phyloP scores from a whole-genome alignment of 2,888 invertebrate genomes.

The Ariolimax columbianus region DNA sequence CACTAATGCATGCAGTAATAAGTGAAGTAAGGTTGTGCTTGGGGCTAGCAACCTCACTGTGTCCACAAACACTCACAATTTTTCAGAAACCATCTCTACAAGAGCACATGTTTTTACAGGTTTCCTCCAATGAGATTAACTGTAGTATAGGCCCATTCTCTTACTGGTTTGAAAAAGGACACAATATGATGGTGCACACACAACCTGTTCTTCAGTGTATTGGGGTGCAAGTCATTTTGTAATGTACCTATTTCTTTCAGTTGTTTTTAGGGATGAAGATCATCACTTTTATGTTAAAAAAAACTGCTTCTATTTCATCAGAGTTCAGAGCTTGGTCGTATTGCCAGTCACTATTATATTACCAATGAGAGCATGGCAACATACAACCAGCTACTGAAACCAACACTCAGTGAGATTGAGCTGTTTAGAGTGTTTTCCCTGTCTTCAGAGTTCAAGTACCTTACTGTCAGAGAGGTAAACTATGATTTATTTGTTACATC shows the following conservation, averaged over 20 bases:
- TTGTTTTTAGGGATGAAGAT: not conserved
- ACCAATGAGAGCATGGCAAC: constrained; percentile 97
- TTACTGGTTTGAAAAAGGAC: no score
- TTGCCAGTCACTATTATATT: constrained; percentile 98
- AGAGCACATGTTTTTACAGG: no score
- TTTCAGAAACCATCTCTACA: no score
- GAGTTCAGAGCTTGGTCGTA: constrained; percentile 96
- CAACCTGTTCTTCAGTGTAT: no score
- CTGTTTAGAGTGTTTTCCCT: constrained; percentile 97
- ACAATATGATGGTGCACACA: no score
- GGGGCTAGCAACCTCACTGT: not conserved
- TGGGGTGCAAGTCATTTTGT: not conserved
- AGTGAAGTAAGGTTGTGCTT: not conserved
- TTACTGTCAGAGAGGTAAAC: constrained; percentile 84
- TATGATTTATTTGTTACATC: not conserved
- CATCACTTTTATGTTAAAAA: not conserved
- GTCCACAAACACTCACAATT: not conserved
- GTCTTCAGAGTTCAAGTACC: constrained; percentile 96
- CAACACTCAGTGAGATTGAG: constrained; percentile 97
- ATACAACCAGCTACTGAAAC: constrained; percentile 96
- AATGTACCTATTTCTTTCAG: not conserved
- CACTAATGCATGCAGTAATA: no score
- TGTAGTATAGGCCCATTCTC: no score
- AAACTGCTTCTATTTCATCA: constrained; percentile 78
- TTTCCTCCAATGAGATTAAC: no score